Percentiles rank a stretch among this genome's conserved stretches.
Evolutionary conservation across 2,888 invertebrate genomes (phyloP).

Genomic region (Drosophila nigritarsus): DNA sequence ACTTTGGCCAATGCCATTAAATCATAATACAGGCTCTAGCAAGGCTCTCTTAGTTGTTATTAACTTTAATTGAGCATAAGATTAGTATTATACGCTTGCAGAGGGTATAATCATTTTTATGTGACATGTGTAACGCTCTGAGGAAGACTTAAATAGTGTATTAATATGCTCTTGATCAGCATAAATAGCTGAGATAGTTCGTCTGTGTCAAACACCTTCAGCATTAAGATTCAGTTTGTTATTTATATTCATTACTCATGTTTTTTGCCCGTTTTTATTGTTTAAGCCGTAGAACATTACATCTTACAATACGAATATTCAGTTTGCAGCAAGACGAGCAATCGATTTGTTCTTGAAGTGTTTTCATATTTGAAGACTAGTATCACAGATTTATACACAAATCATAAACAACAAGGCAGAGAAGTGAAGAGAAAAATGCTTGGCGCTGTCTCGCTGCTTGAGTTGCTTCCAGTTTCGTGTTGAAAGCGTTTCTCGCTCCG

Average conservation of each 20-base stretch:
- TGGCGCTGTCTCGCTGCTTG: not conserved
- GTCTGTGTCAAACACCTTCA: not conserved
- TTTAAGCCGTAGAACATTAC: not conserved
- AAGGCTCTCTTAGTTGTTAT: not conserved
- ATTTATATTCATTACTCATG: not conserved
- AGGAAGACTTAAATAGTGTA: not conserved
- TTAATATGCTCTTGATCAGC: not conserved
- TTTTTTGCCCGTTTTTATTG: not conserved
- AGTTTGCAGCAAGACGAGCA: not conserved
- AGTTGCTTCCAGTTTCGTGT: not conserved
- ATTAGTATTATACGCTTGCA: not conserved
- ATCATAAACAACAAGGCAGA: not conserved
- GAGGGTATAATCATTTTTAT: not conserved
- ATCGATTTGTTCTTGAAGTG: not conserved
- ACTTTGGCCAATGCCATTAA: conserved; percentile 8
- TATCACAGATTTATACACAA: not conserved
- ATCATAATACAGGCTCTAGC: not conserved
- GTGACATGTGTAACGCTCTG: not conserved
- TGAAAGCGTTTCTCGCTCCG: not conserved
- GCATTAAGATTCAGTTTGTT: too few species aligned
- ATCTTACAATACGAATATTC: not conserved
- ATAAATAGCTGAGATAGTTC: not conserved
- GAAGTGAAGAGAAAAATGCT: not conserved
- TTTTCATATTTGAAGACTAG: not conserved
- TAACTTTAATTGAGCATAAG: not conserved